Percentiles rank a stretch among this genome's conserved stretches.
Conservation (phyloP, 2,113 vertebrate species). For the Hirundichthys speculiger region DNA sequence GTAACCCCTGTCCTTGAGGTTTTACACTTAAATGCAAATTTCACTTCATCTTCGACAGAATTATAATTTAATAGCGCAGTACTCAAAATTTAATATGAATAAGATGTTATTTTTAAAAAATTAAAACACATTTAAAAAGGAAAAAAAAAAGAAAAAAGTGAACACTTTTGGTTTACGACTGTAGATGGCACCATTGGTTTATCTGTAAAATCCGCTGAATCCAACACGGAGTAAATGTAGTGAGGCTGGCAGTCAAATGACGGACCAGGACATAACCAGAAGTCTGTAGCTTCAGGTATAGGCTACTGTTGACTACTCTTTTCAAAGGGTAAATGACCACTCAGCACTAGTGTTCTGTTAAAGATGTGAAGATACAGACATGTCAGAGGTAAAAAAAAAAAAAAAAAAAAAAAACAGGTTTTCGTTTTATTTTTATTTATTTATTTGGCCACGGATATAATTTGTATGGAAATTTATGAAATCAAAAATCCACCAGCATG, state of each 20-base stretch:
- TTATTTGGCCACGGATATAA: no score
- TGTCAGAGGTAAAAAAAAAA: no score
- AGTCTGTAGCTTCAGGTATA: background rate
- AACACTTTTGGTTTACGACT: slow-evolving; percentile 38
- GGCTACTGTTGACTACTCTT: no score
- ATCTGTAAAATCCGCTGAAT: background rate
- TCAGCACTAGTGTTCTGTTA: no score
- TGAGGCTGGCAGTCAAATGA: background rate
- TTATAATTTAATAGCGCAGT: background rate
- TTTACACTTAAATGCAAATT: background rate
- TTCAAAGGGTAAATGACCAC: no score
- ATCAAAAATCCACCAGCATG: no score
- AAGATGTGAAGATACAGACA: background rate
- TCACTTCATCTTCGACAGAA: background rate
- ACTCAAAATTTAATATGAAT: background rate
- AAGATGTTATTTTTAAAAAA: background rate
- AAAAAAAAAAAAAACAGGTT: no score
- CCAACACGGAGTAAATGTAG: background rate
- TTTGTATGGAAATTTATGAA: no score
- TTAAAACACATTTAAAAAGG: background rate
- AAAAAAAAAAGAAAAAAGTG: background rate
- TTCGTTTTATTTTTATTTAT: no score
- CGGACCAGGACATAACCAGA: background rate
- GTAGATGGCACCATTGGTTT: slow-evolving; percentile 73
- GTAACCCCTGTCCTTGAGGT: background rate